These are phyloP conservation scores for Trissoscelio sp. DNA, from an alignment of 2,888 invertebrate genomes.

Conservation along the genomic window DNA sequence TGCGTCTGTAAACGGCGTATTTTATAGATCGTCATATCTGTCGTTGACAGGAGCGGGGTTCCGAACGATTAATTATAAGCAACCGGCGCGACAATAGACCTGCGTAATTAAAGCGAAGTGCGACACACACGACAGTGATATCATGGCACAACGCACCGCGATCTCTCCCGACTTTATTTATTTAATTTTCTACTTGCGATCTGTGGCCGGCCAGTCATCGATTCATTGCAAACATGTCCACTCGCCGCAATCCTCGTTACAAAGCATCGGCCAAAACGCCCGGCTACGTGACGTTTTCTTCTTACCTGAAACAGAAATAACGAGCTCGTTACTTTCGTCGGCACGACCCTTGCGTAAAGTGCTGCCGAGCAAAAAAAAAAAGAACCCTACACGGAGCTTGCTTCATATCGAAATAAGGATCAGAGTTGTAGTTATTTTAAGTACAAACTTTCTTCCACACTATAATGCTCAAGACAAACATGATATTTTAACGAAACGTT, in stretches of 20 bases:
- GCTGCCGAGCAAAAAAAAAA: constrained; percentile 60
- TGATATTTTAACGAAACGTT: constrained; percentile 58
- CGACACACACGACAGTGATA: constrained; percentile 42
- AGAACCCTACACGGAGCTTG: constrained; percentile 58
- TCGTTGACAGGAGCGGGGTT: constrained; percentile 78
- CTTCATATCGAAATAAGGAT: constrained; percentile 68
- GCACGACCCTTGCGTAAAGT: constrained; percentile 68
- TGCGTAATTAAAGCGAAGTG: constrained; percentile 77
- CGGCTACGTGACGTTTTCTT: constrained; percentile 66
- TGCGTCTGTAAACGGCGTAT: constrained; percentile 79
- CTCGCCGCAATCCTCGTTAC: constrained; percentile 61
- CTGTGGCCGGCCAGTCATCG: constrained; percentile 56
- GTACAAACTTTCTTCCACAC: constrained; percentile 64
- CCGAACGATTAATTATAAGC: constrained; percentile 82
- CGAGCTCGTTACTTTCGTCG: constrained; percentile 73
- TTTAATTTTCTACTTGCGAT: constrained; percentile 58
- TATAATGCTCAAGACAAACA: constrained; percentile 58
- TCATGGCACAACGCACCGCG: constrained; percentile 31
- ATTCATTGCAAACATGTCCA: constrained; percentile 64
- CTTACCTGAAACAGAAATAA: constrained; percentile 78
- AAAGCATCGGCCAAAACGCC: constrained; percentile 63
- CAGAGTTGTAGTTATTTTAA: constrained; percentile 66
- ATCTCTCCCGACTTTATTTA: constrained; percentile 53
- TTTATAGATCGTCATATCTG: constrained; percentile 82
- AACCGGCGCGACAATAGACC: constrained; percentile 79